phyloP scores from a whole-genome alignment of 1,140 invertebrate species.

The Drosophila paulistorum region DNA sequence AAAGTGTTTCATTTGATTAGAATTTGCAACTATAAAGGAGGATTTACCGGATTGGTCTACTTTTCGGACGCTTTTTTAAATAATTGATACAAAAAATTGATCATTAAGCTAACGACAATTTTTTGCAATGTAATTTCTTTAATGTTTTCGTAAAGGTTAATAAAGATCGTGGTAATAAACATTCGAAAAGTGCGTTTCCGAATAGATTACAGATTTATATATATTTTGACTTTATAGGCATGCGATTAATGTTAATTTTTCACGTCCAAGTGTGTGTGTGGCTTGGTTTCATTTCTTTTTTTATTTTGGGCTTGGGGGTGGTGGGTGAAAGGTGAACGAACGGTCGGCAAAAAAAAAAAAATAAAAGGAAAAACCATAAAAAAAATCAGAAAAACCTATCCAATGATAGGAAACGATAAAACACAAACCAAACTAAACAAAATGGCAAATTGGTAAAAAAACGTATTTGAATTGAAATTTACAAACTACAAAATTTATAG shows the following conservation, averaged over 20 bases:
- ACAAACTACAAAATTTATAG: slow-evolving; percentile 57
- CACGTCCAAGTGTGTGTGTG: slow-evolving; percentile 11
- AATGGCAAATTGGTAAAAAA: slow-evolving; percentile 36
- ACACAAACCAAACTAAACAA: slow-evolving; percentile 58
- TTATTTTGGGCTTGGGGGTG: background rate
- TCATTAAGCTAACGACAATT: too few species aligned
- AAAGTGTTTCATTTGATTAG: background rate
- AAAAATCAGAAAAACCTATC: background rate
- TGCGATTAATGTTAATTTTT: slow-evolving; percentile 19
- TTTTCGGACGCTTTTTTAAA: too few species aligned
- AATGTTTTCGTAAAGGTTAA: background rate
- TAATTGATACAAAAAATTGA: too few species aligned
- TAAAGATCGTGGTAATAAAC: background rate
- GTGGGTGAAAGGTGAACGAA: slow-evolving; percentile 11
- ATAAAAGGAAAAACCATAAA: slow-evolving; percentile 36
- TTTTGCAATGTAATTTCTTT: too few species aligned
- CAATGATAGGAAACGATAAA: slow-evolving; percentile 43
- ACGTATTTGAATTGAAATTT: slow-evolving; percentile 42
- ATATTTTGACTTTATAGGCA: slow-evolving; percentile 20
- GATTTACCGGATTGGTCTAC: too few species aligned
- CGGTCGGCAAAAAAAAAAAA: slow-evolving; percentile 12
- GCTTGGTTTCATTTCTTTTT: too few species aligned
- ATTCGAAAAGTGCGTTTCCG: background rate
- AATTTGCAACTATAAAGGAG: too few species aligned
- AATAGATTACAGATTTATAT: slow-evolving; percentile 45